These are phyloP conservation scores for Sycophila texana DNA, from an alignment of 2,888 invertebrate species.

Conservation along the genomic window DNA sequence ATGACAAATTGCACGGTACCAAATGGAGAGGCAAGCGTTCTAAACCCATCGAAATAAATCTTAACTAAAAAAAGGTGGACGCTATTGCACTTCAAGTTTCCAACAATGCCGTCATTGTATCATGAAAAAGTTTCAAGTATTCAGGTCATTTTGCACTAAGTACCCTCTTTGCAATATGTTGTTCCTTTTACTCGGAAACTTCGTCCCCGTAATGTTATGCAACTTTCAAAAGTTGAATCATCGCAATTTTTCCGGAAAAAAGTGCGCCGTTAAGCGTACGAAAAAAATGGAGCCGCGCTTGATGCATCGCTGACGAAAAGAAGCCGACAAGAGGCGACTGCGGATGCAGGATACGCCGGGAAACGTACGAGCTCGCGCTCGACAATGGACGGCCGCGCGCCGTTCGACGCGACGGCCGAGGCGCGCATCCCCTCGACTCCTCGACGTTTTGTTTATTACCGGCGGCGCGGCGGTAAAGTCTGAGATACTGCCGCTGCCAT, in stretches of 20 bases:
- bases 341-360: not conserved
- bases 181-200: slow-evolving; percentile 50
- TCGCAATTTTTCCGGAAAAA: slow-evolving; percentile 28
- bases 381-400: not conserved
- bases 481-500: slow-evolving; percentile 37
- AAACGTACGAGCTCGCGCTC: not conserved
- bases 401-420: not conserved
- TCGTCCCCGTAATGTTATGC: slow-evolving; percentile 46
- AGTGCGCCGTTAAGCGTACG: slow-evolving; percentile 16
- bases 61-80: slow-evolving; percentile 25
- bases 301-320: slow-evolving; percentile 20
- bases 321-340: slow-evolving; percentile 3
- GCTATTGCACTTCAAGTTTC: slow-evolving; percentile 45
- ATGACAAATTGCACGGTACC: no score
- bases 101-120: slow-evolving; percentile 42
- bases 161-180: slow-evolving; percentile 52
- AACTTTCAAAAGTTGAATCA: slow-evolving; percentile 56
- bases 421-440: slow-evolving; percentile 23
- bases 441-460: slow-evolving; percentile 56
- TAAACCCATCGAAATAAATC: slow-evolving; percentile 31
- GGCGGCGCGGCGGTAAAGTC: slow-evolving; percentile 51
- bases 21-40: not conserved
- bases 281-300: not conserved
- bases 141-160: slow-evolving; percentile 51
- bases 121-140: slow-evolving; percentile 54